These are phyloP conservation scores for Thereuonema tuberculata DNA, from an alignment of 1,140 invertebrate genomes.

Conservation along the genomic window DNA sequence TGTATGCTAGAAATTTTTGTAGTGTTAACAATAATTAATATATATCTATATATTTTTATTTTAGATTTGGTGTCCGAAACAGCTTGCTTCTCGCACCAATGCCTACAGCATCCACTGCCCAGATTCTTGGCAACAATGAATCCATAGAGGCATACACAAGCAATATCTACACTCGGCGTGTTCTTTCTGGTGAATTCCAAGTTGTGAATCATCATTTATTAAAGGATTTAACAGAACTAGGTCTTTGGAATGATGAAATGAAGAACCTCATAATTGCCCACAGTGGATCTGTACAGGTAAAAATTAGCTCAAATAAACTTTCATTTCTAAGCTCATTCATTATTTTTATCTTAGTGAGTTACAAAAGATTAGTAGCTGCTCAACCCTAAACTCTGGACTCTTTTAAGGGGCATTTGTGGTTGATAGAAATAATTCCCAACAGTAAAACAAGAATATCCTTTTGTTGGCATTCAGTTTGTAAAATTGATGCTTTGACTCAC, in stretches of 20 bases:
- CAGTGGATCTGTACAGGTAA: conserved; percentile 77
- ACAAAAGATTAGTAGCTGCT: too few relatives aligned
- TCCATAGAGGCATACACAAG: conserved; percentile 96
- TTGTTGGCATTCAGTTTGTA: too few relatives aligned
- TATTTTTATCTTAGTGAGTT: conserved; percentile 1
- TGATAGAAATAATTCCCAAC: neutral
- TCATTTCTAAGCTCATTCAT: neutral
- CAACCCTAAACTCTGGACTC: too few relatives aligned
- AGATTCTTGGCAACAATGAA: conserved; percentile 98
- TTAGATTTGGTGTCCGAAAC: conserved; percentile 74
- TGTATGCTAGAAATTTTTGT: neutral
- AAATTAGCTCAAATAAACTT: neutral
- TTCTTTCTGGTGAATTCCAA: conserved; percentile 78
- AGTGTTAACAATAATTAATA: neutral
- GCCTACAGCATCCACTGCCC: conserved; percentile 98
- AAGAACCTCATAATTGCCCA: conserved; percentile 85
- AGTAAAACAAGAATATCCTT: too few relatives aligned
- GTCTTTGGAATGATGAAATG: conserved; percentile 92
- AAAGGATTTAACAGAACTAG: conserved; percentile 76
- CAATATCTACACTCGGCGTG: conserved; percentile 89
- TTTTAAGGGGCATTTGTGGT: neutral
- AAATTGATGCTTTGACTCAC: too few relatives aligned
- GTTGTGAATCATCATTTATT: conserved; percentile 92
- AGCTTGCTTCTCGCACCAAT: conserved; percentile 91
- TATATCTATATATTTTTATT: conserved; percentile 8